A percentile compares a stretch with the other conserved stretches of the same genome.
These are phyloP conservation scores for Melanotaenia pygmaea DNA, from an alignment of 2,797 vertebrate species.

Conservation along the genomic window DNA sequence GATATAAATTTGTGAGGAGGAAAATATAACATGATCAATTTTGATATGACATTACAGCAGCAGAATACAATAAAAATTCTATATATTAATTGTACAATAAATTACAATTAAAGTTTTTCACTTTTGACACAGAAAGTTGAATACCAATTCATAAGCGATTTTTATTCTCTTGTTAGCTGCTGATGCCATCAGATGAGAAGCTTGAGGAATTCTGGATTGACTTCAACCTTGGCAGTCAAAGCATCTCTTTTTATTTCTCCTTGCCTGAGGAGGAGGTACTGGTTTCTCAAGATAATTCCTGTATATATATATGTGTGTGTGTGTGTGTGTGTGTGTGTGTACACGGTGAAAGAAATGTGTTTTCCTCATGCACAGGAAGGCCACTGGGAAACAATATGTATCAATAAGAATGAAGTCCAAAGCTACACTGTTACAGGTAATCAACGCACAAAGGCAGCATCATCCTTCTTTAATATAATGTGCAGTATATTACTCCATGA, in stretches of 20 bases:
- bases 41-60: neutral
- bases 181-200: conserved; percentile 92
- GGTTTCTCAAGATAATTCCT: conserved; percentile 62
- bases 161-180: conserved; percentile 82
- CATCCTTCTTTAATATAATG: neutral
- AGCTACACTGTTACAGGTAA: conserved; percentile 90
- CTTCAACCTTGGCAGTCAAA: conserved; percentile 92
- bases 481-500: neutral
- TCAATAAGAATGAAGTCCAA: conserved; percentile 88
- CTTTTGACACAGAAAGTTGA: neutral
- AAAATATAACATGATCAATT: neutral
- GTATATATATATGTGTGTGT: neutral
- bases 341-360: neutral
- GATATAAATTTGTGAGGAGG: neutral
- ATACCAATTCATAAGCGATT: neutral
- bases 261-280: conserved; percentile 78
- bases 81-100: neutral
- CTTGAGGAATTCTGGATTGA: conserved; percentile 97
- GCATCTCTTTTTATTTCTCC: conserved; percentile 93
- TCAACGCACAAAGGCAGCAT: conserved; percentile 1
- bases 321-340: neutral
- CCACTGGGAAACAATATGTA: conserved; percentile 92
- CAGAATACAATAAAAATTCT: neutral
- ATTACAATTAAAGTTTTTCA: neutral
- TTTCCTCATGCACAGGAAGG: conserved; percentile 77